Base-by-base conservation (phyloP, 37 sponge, comb jelly and placozoan genomes). In the Diacarnus erythraeanus region DNA sequence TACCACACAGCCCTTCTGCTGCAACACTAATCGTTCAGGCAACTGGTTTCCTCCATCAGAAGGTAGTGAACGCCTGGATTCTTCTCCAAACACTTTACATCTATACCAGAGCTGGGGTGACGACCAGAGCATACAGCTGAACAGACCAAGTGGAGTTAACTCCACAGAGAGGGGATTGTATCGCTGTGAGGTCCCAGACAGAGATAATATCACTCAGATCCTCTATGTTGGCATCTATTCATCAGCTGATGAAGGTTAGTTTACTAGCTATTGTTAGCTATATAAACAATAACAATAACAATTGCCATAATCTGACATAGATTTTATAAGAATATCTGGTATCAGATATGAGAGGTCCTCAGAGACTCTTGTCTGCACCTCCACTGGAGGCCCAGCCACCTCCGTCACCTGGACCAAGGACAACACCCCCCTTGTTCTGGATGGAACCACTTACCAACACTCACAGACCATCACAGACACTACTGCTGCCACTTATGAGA, bases 301-400 rank as follows among this genome's bases (percentile, higher is more conserved):
- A n/a, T n/a, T n/a, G n/a, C n/a, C n/a, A 8, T n/a, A n/a, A n/a
- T n/a, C n/a, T 9, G 9, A 18, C n/a, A 26, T 29, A 67, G 71
- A 37, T 23, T 9, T 35, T 71, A 36, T 71, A n/a, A 38, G 42
- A 40, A 71, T 71, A 35, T 43, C 43, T 27, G 25, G 43, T 43
- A 33, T 71, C 42, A 71, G 6, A 20, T 71, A 71, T 71, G 71
- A 71, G 23, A 40, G n/a, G 2, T 23, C 71, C 6, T 43, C 71
- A 40, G 33, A 51, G 57, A 74, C 74, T 5, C 31, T 74, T 4
- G 57, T 74, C 54, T 74, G 74, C 35, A 74, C 74, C 17, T 74
- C 74, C 20, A 74, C 57, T 54, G 74, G 74, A 3, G 74, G 74
- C 20, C 74, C 74, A 56, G 74, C 57, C 57, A 54, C 74, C 1